Conservation (phyloP, 2,888 invertebrate species). For the Ochropleura leucogaster region DNA sequence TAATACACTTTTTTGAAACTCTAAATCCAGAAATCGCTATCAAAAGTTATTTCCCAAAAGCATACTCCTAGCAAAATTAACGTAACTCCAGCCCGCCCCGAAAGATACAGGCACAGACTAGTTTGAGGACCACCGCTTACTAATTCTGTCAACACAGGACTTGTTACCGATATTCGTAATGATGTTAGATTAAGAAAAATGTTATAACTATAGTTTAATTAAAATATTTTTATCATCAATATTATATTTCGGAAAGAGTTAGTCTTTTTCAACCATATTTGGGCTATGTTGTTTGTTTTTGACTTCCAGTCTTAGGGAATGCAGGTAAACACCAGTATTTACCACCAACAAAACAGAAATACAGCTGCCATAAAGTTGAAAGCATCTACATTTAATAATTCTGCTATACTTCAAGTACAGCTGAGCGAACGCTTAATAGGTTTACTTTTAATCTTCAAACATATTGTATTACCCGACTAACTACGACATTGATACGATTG, state of each 20-base stretch:
- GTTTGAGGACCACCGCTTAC: too few species aligned
- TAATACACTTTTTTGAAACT: neutral
- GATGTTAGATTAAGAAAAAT: too few species aligned
- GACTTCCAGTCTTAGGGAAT: neutral
- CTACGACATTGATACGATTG: constrained; percentile 25
- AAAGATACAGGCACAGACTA: too few species aligned
- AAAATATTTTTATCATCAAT: too few species aligned
- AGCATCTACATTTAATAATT: neutral
- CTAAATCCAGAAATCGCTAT: neutral
- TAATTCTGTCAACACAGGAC: too few species aligned
- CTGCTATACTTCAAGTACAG: neutral
- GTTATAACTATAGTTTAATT: too few species aligned
- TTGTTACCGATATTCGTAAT: too few species aligned
- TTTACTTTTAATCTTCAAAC: constrained; percentile 9
- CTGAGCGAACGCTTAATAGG: neutral
- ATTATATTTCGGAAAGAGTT: too few species aligned
- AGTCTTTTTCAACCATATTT: neutral
- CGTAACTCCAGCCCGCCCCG: too few species aligned
- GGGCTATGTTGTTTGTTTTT: too few species aligned
- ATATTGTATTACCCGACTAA: constrained; percentile 25
- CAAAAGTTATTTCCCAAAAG: neutral
- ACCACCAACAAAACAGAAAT: neutral
- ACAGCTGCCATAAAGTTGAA: neutral
- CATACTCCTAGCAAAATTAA: too few species aligned
- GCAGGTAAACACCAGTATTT: neutral